Evolutionary conservation across 2,888 invertebrate species (phyloP).

Genomic region (Sphinx pinastri): DNA sequence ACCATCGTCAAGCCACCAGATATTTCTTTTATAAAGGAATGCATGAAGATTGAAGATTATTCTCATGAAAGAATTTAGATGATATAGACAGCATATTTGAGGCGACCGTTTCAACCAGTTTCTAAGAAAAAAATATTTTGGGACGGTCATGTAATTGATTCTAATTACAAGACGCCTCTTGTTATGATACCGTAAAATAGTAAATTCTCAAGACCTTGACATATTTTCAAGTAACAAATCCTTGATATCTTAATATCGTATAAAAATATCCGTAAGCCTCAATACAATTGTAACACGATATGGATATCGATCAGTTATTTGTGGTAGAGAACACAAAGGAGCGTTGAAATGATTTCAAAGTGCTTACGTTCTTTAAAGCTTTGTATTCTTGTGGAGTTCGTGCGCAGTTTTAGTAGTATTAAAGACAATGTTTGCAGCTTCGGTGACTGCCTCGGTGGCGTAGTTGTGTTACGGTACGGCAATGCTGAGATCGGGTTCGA

Average conservation of each 20-base stretch:
- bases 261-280: background rate
- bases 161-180: too few species aligned
- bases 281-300: background rate
- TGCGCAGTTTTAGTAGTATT: background rate
- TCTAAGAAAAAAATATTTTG: too few species aligned
- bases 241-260: background rate
- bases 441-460: background rate
- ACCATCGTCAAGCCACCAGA: too few species aligned
- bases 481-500: too few species aligned
- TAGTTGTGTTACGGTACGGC: too few species aligned
- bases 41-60: too few species aligned
- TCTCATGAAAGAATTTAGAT: too few species aligned
- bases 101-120: too few species aligned
- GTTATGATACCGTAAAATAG: too few species aligned
- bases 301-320: slow-evolving; percentile 16
- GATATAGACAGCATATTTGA: too few species aligned
- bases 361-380: slow-evolving; percentile 13
- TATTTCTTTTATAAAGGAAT: too few species aligned
- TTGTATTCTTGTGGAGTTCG: slow-evolving; percentile 1
- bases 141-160: too few species aligned
- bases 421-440: background rate
- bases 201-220: background rate
- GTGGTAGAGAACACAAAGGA: slow-evolving; percentile 11
- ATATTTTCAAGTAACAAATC: background rate
- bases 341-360: background rate